phyloP scores from a whole-genome alignment of 1,140 invertebrate species.

The Rhyzopertha dominica region DNA sequence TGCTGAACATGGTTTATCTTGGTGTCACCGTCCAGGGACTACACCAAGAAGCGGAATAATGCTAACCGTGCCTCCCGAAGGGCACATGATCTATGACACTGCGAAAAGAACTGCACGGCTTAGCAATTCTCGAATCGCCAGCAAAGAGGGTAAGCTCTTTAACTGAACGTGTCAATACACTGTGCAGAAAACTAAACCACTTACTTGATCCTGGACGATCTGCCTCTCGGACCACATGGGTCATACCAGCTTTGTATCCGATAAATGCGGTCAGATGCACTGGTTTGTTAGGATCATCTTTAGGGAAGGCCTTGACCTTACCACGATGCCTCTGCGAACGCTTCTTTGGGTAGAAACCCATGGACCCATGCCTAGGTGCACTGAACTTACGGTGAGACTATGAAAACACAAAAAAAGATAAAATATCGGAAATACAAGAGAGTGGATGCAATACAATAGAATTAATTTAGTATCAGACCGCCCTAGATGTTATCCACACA shows the following conservation, averaged over 20 bases:
- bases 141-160: slow-evolving; percentile 41
- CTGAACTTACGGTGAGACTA: slow-evolving; percentile 99
- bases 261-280: slow-evolving; percentile 98
- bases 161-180: slow-evolving; percentile 40
- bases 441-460: too few relatives aligned
- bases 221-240: slow-evolving; percentile 97
- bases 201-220: slow-evolving; percentile 98
- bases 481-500: too few relatives aligned
- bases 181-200: too few relatives aligned
- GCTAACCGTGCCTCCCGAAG: slow-evolving; percentile 53
- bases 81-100: slow-evolving; percentile 58
- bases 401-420: slow-evolving; percentile 48
- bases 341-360: slow-evolving; percentile 99
- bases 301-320: slow-evolving; percentile 99
- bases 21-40: slow-evolving; percentile 62
- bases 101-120: slow-evolving; percentile 44
- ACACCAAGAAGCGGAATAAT: slow-evolving; percentile 66
- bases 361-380: slow-evolving; percentile 97
- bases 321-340: slow-evolving; percentile 92
- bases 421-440: too few relatives aligned
- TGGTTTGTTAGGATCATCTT: slow-evolving; percentile 93
- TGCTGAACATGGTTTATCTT: slow-evolving; percentile 67
- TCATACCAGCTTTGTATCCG: slow-evolving; percentile 99
- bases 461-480: too few relatives aligned
- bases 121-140: slow-evolving; percentile 34